Base-by-base conservation (phyloP, 2,888 invertebrate genomes). In the Copidosoma aretas region DNA sequence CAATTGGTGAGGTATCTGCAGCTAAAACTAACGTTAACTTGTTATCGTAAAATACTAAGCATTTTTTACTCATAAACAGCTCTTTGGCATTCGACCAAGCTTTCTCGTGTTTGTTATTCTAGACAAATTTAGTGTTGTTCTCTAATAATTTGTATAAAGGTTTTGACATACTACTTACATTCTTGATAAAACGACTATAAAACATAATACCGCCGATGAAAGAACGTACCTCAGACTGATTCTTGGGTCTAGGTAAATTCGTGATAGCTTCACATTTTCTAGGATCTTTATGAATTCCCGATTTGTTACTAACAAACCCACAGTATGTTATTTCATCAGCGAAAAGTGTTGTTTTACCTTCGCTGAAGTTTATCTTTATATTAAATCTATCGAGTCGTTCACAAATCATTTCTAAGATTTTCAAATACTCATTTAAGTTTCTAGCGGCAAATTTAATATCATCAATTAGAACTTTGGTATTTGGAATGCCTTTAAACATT, bases 381-480 rank as follows among this genome's bases (percentile, higher is more conserved):
- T 69, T 69, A n/a, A 41, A 17, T 8, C 65, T 49, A 19, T 21
- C 17, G 10, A 61, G 25, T 17, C 19, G 51, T 21, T 46, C 14
- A 5, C 60, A 53, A 41, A 70, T 46, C n/a, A 15, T 4, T 46
- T 66, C 58, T 25, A 62, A 19, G 41, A 19, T 39, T 58, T 58
- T 4, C 4, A 14, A 10, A 21, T 19, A 43, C 14, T 58, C 43
- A 39, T 19, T 24, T 1, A 25, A 12, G 4, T 21, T 51, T 32
- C 51, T 60, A 8, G n/a, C 60, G 12, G 60, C 52, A 22, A 60
- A 15, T 10, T 32, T n/a, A 22, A 78, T 75, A 56, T 78, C 77
- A 61, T 79, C 77, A 15, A 77, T 46, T 63, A 76, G 79, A 15
- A 76, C 73, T 21, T 70, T 69, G 22, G 78, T 76, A 0, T 77